Evolutionary conservation across 2,113 vertebrate species (phyloP).

Genomic region (Tylochromis polylepis): DNA sequence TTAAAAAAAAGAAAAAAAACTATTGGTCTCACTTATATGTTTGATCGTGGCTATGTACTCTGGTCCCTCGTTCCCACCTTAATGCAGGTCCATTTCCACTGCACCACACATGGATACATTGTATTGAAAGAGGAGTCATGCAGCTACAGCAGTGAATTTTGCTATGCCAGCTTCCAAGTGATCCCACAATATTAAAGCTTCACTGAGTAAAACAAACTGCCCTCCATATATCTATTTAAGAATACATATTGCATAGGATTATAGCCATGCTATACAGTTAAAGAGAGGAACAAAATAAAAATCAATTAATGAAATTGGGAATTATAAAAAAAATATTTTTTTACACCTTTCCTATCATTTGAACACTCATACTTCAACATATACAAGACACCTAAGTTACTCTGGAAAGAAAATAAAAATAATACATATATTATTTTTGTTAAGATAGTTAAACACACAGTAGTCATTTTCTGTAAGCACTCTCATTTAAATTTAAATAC

Average conservation of each 20-base stretch:
- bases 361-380: constrained; percentile 95
- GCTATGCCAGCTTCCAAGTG: constrained; percentile 81
- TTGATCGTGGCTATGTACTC: constrained; percentile 83
- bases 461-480: constrained; percentile 67
- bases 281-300: constrained; percentile 69
- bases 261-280: constrained; percentile 92
- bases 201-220: constrained; percentile 82
- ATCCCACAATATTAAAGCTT: constrained; percentile 84
- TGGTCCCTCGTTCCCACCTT: constrained; percentile 69
- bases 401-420: constrained; percentile 76
- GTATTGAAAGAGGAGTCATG: constrained; percentile 89
- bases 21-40: constrained; percentile 88
- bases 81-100: constrained; percentile 81
- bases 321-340: constrained; percentile 72
- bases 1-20: constrained; percentile 80
- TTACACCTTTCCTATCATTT: constrained; percentile 77
- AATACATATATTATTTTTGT: constrained; percentile 68
- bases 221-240: constrained; percentile 84
- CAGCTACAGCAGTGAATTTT: constrained; percentile 87
- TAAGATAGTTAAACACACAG: constrained; percentile 70
- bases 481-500: constrained; percentile 73
- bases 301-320: constrained; percentile 80
- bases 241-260: constrained; percentile 96
- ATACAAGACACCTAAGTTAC: constrained; percentile 85
- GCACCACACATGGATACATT: constrained; percentile 85